Evolutionary conservation across 2,888 invertebrate species (phyloP).

Genomic region (Ormia ochracea): DNA sequence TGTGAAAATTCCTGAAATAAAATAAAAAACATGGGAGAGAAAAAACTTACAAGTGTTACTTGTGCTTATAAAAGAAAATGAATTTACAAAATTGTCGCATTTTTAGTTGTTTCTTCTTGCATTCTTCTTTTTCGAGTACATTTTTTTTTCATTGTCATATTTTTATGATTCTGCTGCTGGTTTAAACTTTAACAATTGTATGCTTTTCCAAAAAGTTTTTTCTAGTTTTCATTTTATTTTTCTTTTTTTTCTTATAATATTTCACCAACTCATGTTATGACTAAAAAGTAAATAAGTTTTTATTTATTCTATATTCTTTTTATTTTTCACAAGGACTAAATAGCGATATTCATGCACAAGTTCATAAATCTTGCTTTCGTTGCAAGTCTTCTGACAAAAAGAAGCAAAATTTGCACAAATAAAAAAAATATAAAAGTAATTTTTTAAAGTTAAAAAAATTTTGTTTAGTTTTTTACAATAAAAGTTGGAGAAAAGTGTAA

Average conservation of each 20-base stretch:
- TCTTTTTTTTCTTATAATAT: conserved; percentile 8
- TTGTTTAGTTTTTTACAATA: neutral
- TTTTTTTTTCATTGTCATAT: neutral
- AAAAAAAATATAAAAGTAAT: conserved; percentile 25
- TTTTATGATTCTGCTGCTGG: conserved; percentile 24
- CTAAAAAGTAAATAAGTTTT: conserved; percentile 12
- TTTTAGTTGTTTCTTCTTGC: conserved; percentile 34
- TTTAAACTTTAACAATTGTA: conserved; percentile 49
- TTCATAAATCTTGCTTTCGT: conserved; percentile 47
- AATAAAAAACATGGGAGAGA: neutral
- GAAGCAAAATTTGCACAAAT: neutral
- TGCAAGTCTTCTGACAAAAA: neutral
- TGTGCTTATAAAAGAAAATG: conserved; percentile 52
- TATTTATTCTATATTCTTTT: neutral
- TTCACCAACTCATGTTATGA: conserved; percentile 40
- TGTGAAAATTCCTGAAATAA: conserved; percentile 1
- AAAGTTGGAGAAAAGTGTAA: neutral
- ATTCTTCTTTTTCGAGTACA: conserved; percentile 4
- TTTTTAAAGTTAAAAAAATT: neutral
- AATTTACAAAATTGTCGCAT: conserved; percentile 61
- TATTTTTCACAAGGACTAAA: conserved; percentile 5
- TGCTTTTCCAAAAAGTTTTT: conserved; percentile 5
- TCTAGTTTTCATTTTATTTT: neutral
- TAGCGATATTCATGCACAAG: conserved; percentile 31
- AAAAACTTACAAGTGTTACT: conserved; percentile 57